phyloP scores from a whole-genome alignment of 2,888 invertebrate species.

The Hemaris fuciformis region DNA sequence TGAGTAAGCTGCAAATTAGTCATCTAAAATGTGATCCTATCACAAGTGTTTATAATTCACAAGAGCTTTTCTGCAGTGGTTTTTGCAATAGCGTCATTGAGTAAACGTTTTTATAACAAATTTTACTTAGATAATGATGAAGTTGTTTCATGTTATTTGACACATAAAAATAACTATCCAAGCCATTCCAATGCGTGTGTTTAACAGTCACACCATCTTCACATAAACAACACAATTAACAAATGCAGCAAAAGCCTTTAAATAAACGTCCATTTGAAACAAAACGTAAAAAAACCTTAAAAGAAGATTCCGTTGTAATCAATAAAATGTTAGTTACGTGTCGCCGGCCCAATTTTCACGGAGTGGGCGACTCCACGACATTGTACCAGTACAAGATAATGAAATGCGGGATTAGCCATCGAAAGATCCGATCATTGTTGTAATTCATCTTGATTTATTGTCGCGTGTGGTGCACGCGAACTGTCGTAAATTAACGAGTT shows the following conservation, averaged over 20 bases:
- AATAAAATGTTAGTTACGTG: slow-evolving; percentile 11
- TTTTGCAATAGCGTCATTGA: too few relatives aligned
- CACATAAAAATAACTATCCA: background rate
- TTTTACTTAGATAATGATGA: too few relatives aligned
- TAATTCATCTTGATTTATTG: slow-evolving; percentile 75
- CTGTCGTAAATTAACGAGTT: slow-evolving; percentile 65
- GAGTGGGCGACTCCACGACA: slow-evolving; percentile 36
- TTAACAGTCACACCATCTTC: background rate
- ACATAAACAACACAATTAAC: background rate
- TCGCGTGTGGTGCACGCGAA: slow-evolving; percentile 57
- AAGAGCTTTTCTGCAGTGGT: background rate
- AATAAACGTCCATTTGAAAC: background rate
- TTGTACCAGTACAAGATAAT: slow-evolving; percentile 57
- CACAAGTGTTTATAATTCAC: background rate
- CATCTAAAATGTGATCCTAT: background rate
- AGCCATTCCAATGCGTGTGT: background rate
- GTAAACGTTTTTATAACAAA: too few relatives aligned
- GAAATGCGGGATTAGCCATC: slow-evolving; percentile 58
- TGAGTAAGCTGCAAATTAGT: background rate
- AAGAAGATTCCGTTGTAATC: background rate
- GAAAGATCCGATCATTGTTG: slow-evolving; percentile 68
- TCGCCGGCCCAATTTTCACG: slow-evolving; percentile 20
- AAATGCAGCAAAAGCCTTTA: background rate
- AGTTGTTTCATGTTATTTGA: too few relatives aligned
- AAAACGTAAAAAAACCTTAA: background rate